These are phyloP conservation scores for Acrocephalus kingi DNA, from an alignment of 2,113 vertebrate species.

Conservation along the genomic window DNA sequence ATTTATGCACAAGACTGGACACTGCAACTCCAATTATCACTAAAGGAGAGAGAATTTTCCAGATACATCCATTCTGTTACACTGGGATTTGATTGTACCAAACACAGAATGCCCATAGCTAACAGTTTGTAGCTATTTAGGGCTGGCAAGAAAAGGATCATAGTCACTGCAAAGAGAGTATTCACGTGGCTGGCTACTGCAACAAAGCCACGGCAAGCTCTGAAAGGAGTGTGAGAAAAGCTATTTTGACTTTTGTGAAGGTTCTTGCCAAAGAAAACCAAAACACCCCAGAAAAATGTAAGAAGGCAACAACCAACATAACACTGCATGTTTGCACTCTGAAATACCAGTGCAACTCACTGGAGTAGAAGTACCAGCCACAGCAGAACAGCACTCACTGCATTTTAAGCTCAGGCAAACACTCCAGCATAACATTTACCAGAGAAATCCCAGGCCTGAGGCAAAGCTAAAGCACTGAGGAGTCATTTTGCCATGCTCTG, in stretches of 20 bases:
- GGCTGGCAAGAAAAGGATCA: not conserved
- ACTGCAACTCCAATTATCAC: not conserved
- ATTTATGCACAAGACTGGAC: not conserved
- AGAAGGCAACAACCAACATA: not conserved
- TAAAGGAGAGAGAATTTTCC: not conserved
- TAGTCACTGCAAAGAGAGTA: not conserved
- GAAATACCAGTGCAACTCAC: not conserved
- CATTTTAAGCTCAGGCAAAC: not conserved
- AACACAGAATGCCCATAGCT: not conserved
- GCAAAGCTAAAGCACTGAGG: not conserved
- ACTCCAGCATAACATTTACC: not conserved
- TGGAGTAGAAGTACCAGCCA: not conserved
- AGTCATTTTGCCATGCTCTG: not conserved
- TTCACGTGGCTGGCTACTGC: not conserved
- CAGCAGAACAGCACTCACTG: not conserved
- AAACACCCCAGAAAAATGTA: not conserved
- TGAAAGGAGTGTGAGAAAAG: not conserved
- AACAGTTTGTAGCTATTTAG: not conserved
- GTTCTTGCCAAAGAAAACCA: not conserved
- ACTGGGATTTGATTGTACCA: not conserved
- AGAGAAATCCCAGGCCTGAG: not conserved
- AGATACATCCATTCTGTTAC: not conserved
- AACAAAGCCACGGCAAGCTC: not conserved
- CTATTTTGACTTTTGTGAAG: not conserved
- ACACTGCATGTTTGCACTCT: accelerated